phyloP scores from a whole-genome alignment of 2,888 invertebrate species.

The Melikaiella ostensackeni region DNA sequence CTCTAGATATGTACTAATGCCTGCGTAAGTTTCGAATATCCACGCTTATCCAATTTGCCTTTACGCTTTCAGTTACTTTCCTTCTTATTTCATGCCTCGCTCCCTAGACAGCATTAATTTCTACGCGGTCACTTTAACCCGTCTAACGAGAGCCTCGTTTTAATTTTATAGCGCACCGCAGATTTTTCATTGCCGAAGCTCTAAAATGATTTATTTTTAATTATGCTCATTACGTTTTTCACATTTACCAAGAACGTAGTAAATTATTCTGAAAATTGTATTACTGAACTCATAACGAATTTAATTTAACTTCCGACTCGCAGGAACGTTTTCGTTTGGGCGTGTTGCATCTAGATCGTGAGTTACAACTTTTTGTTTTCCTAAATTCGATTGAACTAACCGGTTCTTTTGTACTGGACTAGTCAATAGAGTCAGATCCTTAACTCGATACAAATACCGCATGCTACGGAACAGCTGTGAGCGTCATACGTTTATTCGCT shows the following conservation, averaged over 20 bases:
- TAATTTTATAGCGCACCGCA: not conserved
- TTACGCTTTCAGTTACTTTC: slow-evolving; percentile 72
- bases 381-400: not conserved
- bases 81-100: slow-evolving; percentile 66
- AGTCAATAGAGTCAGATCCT: slow-evolving; percentile 4
- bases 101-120: slow-evolving; percentile 67
- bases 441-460: not conserved
- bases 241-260: not conserved
- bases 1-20: slow-evolving; percentile 38
- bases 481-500: not conserved
- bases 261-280: not conserved
- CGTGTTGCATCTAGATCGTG: slow-evolving; percentile 12
- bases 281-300: not conserved
- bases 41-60: slow-evolving; percentile 68
- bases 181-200: not conserved
- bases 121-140: slow-evolving; percentile 41
- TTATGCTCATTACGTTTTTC: not conserved
- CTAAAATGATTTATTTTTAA: not conserved
- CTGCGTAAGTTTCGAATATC: slow-evolving; percentile 54
- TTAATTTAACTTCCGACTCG: not conserved
- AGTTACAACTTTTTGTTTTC: not conserved
- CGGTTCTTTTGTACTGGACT: slow-evolving; percentile 15
- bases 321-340: not conserved
- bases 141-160: slow-evolving; percentile 6
- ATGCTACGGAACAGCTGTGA: slow-evolving; percentile 1